Conservation (phyloP, 2,888 invertebrate genomes). For the Nomada ruficornis region DNA sequence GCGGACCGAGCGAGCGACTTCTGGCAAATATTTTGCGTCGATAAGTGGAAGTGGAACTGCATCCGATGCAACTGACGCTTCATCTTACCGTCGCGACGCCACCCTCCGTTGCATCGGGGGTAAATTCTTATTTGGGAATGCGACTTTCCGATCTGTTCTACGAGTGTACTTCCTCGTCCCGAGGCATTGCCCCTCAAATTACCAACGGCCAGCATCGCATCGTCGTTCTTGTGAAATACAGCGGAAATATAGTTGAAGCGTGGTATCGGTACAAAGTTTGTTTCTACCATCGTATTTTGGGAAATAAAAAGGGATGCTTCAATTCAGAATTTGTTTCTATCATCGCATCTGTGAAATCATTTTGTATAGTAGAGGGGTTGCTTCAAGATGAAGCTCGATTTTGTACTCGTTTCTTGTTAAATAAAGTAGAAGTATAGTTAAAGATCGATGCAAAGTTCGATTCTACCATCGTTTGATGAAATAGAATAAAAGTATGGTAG, state of each 20-base stretch:
- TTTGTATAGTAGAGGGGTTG: no score
- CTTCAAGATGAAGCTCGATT: no score
- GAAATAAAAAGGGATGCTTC: no score
- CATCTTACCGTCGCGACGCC: slow-evolving; percentile 7
- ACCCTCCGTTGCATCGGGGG: slow-evolving; percentile 21
- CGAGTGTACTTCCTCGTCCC: neutral
- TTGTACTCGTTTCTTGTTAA: no score
- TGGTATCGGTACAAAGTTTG: no score
- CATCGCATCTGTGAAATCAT: no score
- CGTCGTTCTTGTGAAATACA: neutral
- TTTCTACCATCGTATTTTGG: no score
- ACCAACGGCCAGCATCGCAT: neutral
- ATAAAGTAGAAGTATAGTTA: no score
- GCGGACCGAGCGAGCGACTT: slow-evolving; percentile 40
- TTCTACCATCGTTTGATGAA: no score
- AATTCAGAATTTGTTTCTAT: no score
- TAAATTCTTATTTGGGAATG: slow-evolving; percentile 36
- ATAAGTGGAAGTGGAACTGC: slow-evolving; percentile 52
- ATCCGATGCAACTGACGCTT: slow-evolving; percentile 45
- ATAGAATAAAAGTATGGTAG: no score
- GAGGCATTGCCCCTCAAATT: slow-evolving; percentile 26
- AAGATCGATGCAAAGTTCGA: no score
- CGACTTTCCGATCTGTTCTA: neutral
- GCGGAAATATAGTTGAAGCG: neutral
- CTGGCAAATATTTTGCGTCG: slow-evolving; percentile 61